Percentiles rank a stretch among this genome's conserved stretches.
Conservation (phyloP, 2,888 invertebrate genomes). For the Cataglyphis rosenhaueri region DNA sequence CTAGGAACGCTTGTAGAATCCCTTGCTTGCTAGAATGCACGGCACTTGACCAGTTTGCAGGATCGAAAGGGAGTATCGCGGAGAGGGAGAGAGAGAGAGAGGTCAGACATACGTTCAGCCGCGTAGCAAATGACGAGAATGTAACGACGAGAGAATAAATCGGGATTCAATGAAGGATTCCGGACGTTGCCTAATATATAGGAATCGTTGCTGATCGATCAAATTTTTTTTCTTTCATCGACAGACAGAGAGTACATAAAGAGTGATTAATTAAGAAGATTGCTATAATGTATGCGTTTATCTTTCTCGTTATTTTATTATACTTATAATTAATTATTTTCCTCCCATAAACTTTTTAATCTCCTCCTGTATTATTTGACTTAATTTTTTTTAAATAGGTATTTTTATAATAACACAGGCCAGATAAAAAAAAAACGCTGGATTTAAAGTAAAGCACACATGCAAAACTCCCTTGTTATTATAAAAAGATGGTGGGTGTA, state of each 20-base stretch:
- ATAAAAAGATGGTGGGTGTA: background rate
- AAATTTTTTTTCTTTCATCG: conserved; percentile 30
- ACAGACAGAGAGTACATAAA: background rate
- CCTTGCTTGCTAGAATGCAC: conserved; percentile 53
- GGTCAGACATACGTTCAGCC: conserved; percentile 31
- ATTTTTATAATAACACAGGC: background rate
- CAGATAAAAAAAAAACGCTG: background rate
- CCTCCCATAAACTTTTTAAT: background rate
- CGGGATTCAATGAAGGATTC: conserved; percentile 40
- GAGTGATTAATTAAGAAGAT: background rate
- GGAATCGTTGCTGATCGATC: background rate
- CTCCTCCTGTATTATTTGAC: background rate
- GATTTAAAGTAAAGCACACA: conserved; percentile 1
- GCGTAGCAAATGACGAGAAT: conserved; percentile 52
- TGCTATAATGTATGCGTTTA: background rate
- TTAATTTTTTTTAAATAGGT: conserved; percentile 3
- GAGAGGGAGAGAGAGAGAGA: conserved; percentile 18
- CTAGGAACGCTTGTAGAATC: conserved; percentile 62
- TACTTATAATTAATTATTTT: conserved; percentile 31
- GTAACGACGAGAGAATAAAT: conserved; percentile 48
- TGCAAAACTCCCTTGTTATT: background rate
- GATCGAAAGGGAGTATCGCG: conserved; percentile 50
- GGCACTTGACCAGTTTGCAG: conserved; percentile 61
- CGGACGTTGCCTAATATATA: conserved; percentile 18
- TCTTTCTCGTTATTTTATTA: background rate